phyloP scores from a whole-genome alignment of 2,888 invertebrate genomes.

The Dyspetes luteomarginatus region DNA sequence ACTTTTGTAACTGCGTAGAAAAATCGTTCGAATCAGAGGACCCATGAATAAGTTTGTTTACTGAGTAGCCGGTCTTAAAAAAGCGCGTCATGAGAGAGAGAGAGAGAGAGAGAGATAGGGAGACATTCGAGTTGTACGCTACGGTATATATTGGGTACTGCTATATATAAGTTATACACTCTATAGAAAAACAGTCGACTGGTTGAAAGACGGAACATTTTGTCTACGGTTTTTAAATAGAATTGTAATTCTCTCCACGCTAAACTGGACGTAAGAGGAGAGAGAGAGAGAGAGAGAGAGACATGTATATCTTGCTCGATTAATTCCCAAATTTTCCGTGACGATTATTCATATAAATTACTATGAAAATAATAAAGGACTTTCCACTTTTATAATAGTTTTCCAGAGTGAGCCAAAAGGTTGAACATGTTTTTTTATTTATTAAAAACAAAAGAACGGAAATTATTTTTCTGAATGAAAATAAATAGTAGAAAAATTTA shows the following conservation, averaged over 20 bases:
- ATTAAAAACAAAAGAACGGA: background rate
- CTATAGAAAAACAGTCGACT: background rate
- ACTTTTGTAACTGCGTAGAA: slow-evolving; percentile 28
- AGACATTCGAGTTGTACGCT: background rate
- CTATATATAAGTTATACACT: too few species aligned
- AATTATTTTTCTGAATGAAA: background rate
- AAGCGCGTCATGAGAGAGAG: slow-evolving; percentile 6
- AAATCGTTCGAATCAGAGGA: slow-evolving; percentile 1
- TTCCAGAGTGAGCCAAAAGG: too few species aligned
- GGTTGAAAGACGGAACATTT: slow-evolving; percentile 39
- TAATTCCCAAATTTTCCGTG: background rate
- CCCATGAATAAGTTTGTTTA: slow-evolving; percentile 43
- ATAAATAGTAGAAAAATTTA: slow-evolving; percentile 19
- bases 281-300: too few species aligned
- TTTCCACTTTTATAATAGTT: too few species aligned
- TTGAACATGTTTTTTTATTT: background rate
- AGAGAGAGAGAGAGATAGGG: background rate
- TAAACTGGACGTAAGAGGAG: slow-evolving; percentile 14
- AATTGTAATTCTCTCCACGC: slow-evolving; percentile 37
- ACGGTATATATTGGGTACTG: background rate
- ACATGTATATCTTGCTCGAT: too few species aligned
- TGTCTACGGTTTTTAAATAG: slow-evolving; percentile 52
- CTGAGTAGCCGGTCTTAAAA: slow-evolving; percentile 26
- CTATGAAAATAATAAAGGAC: too few species aligned
- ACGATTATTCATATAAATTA: background rate